A percentile compares a stretch with the other conserved stretches of the same genome.
Conservation (phyloP, 2,888 invertebrate species). For the Cephus nigrinus region DNA sequence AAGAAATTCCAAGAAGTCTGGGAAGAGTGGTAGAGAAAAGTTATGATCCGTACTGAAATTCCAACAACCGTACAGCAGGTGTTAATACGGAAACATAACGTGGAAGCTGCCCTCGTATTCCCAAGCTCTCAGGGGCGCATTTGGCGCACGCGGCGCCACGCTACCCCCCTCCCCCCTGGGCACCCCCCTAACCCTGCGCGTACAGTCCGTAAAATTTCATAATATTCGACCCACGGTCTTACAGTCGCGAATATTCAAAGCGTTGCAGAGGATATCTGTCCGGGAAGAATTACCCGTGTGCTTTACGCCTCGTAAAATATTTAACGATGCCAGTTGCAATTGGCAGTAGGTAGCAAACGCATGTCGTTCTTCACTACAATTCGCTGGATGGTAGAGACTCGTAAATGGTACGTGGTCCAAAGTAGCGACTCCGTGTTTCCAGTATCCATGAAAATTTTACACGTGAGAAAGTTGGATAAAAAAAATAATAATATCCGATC, state of each 20-base stretch:
- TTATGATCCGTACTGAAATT: slow-evolving; percentile 30
- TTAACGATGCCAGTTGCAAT: not conserved
- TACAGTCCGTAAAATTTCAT: slow-evolving; percentile 14
- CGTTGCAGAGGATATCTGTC: slow-evolving; percentile 6
- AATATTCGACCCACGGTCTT: slow-evolving; percentile 4
- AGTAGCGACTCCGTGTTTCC: not conserved
- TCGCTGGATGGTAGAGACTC: not conserved
- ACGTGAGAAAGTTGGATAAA: not conserved
- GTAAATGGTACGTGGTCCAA: not conserved
- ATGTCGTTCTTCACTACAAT: not conserved
- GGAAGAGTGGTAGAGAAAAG: slow-evolving; percentile 22
- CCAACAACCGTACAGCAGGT: slow-evolving; percentile 35
- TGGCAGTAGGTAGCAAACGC: not conserved
- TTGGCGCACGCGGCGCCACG: slow-evolving; percentile 28
- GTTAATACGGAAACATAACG: slow-evolving; percentile 53
- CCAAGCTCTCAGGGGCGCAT: slow-evolving; percentile 21
- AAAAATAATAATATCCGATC: too few species aligned
- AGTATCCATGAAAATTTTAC: not conserved
- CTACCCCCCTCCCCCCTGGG: slow-evolving; percentile 22
- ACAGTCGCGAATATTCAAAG: slow-evolving; percentile 3
- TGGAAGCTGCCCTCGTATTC: slow-evolving; percentile 30
- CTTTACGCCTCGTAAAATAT: not conserved
- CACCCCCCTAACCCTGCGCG: slow-evolving; percentile 19
- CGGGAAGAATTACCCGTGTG: not conserved
- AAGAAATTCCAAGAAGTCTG: slow-evolving; percentile 14